phyloP scores from a whole-genome alignment of 2,113 vertebrate genomes.

The Seriola quinqueradiata region DNA sequence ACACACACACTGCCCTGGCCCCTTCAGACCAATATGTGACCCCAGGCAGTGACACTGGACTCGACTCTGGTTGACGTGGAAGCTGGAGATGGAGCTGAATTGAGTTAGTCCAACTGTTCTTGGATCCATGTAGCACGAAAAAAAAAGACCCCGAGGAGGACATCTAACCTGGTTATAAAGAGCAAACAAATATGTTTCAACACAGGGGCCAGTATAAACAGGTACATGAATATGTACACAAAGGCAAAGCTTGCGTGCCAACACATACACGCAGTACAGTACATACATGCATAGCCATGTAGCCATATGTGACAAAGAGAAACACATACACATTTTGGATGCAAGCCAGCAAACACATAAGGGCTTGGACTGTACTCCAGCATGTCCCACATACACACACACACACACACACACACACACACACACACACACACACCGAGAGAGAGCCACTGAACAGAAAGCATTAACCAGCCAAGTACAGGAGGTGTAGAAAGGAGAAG shows the following conservation, averaged over 20 bases:
- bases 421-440: background rate
- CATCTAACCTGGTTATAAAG: conserved; percentile 56
- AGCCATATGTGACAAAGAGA: conserved; percentile 11
- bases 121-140: conserved; percentile 36
- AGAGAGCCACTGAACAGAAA: conserved; percentile 2
- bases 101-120: conserved; percentile 53
- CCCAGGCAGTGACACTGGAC: conserved; percentile 39
- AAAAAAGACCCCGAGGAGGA: conserved; percentile 47
- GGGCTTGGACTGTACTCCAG: conserved; percentile 9
- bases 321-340: conserved; percentile 26
- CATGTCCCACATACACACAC: background rate
- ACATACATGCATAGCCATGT: background rate
- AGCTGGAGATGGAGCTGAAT: conserved; percentile 52
- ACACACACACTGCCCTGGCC: conserved; percentile 7
- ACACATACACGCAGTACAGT: background rate
- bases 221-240: conserved; percentile 42
- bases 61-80: conserved; percentile 37
- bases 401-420: background rate
- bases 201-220: conserved; percentile 45
- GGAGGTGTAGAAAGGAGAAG: conserved; percentile 12
- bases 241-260: conserved; percentile 26
- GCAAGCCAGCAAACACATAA: conserved; percentile 18
- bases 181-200: conserved; percentile 56
- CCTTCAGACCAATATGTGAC: conserved; percentile 45
- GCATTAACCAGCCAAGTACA: conserved; percentile 1